Base-by-base conservation (phyloP, 1,140 invertebrate genomes). In the Hermetia illucens region DNA sequence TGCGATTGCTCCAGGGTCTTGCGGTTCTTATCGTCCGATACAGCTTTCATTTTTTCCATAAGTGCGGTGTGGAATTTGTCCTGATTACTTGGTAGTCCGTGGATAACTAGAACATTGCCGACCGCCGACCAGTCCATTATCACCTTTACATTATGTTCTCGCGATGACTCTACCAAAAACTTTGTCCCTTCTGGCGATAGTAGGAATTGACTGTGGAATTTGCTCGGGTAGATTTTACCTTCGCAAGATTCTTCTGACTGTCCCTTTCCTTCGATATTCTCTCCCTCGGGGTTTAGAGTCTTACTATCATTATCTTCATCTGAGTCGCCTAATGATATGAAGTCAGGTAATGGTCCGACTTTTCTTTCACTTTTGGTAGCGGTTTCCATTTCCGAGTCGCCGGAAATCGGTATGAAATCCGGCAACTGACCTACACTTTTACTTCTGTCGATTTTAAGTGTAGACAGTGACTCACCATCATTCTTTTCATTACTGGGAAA, bases 51-150 rank as follows among this genome's bases (percentile, higher is more conserved):
- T 58, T 62, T 63, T 2, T 56, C 53, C 27, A 62, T 39, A 0
- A 71, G 45, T 36, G 56, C 54, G 0, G 48, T 20, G 29, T 69
- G 68, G 36, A 71, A 63, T 38, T 60, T 53, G 21, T 69, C 63
- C 39, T 69, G 67, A 42, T 68, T 50, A 5, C 45, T 52, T 10
- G 63, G 50, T 10, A 62, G 52, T 2, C 68, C 68, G 42, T 57
- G 63, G 15, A 71, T 66, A 15, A 55, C 59, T 16, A 71, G 44
- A 13, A 66, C 59, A 35, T 61, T 53, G 29, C 56, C 57, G 22
- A 57, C 57, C 2, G 59, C 50, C 8, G 53, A 48, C 19, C 52
- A 57, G 36, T 66, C 53, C 36, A 60, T 46, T 5, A 49, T 52
- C 2, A 65, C 48, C 21, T 43, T 54, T 1, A 70, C 52, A 35